Conservation (phyloP, 1,140 invertebrate species). For the Nomia melanderi region DNA sequence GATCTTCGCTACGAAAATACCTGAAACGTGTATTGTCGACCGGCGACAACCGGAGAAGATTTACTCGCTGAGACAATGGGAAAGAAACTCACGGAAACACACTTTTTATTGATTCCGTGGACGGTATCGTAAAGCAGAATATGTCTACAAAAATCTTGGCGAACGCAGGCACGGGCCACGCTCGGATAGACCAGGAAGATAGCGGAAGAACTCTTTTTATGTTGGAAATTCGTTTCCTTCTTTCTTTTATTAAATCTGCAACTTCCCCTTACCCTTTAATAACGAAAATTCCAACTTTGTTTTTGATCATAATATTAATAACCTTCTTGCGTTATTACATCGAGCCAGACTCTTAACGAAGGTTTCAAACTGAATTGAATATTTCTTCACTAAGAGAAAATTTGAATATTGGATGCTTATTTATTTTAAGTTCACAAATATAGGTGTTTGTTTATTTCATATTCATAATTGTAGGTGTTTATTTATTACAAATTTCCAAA, state of each 20-base stretch:
- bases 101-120: neutral
- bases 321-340: too few relatives aligned
- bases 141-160: neutral
- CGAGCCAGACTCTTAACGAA: too few relatives aligned
- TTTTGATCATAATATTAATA: neutral
- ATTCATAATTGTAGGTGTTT: too few relatives aligned
- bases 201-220: neutral
- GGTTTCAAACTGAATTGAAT: too few relatives aligned
- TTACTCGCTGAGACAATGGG: neutral
- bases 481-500: too few relatives aligned
- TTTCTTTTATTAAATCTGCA: too few relatives aligned
- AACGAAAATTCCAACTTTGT: neutral
- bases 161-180: neutral
- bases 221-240: neutral
- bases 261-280: neutral
- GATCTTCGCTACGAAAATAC: constrained; percentile 7
- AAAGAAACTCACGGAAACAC: neutral
- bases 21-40: neutral
- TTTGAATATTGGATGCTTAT: too few relatives aligned
- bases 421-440: too few relatives aligned
- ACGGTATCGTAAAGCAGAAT: neutral
- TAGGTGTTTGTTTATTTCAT: too few relatives aligned
- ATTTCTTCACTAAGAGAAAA: too few relatives aligned
- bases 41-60: neutral
- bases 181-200: neutral